Evolutionary conservation across 2,888 invertebrate species (phyloP), one percentile per base, ranked within the genome.

Genomic region (Linnaemya tessellans): DNA sequence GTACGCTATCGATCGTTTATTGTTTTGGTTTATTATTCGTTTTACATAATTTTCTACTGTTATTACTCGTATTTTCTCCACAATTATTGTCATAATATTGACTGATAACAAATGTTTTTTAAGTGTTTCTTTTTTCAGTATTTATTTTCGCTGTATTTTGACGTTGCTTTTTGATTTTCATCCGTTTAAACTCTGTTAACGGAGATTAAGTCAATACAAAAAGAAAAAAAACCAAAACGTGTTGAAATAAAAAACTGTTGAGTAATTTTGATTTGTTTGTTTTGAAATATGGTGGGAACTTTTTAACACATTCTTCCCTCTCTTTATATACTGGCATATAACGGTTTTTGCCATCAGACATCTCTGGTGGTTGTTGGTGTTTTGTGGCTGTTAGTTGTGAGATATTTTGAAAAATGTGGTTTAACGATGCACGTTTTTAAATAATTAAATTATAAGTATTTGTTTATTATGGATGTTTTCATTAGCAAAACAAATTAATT

Each of bases 241-340:
- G 68, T 81, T 68, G 51, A 46, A 73, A 35, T 67, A 35, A 22
- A 54, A 18, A 10, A 74, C 58, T 64, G 75, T 81, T 75, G 18
- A 62, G 51, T 70, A 56, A 62, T 75, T 62, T 54, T 62, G 38
- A 22, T 51, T 60, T 80, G 49, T 68, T 49, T 68, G 60, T 60
- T 67, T 3, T n/a, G n/a, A n/a, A n/a, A n/a, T n/a, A 38, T 67
- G 49, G 67, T 80, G 80, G 74, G 67, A 74, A 80, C 8, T 30
- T 77, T 51, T 54, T 22, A 38, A 22, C 41, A 25, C 9, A 25
- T 30, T 30, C 5, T 25, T 25, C 3, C 56, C 9, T 25, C 15
- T 46, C 35, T 7, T 49, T 38, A 46, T 58, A 18, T 43, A 22
- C 20, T 65, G 5, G 30, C 5, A 30, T 2, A 30, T 30, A 64